Conservation (phyloP, 2,888 invertebrate genomes). For the Protonemura montana region DNA sequence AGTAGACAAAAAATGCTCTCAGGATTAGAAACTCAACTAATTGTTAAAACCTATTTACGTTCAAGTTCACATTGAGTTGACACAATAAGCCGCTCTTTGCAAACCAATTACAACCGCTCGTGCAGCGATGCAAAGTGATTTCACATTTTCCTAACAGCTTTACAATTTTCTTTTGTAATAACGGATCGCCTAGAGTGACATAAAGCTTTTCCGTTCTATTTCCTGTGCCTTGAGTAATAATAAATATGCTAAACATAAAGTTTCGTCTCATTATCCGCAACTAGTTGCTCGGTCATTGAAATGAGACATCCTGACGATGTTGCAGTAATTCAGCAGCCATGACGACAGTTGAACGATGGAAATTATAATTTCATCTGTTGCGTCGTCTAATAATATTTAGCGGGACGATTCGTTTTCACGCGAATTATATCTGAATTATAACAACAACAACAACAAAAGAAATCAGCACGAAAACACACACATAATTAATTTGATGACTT, state of each 20-base stretch:
- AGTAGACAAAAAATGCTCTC: neutral
- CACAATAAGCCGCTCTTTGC: neutral
- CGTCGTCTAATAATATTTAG: too few species aligned
- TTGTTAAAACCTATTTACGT: neutral
- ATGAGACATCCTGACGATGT: too few species aligned
- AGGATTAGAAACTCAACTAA: neutral
- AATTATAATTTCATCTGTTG: too few species aligned
- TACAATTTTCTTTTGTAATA: neutral
- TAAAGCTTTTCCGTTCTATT: neutral
- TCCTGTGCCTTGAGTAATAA: neutral
- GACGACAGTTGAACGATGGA: too few species aligned
- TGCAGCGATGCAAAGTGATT: neutral
- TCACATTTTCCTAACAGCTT: neutral
- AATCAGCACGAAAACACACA: too few species aligned
- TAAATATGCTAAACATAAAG: neutral
- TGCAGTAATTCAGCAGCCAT: too few species aligned
- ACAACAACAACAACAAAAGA: too few species aligned
- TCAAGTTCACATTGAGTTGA: neutral
- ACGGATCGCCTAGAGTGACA: neutral
- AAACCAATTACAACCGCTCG: neutral
- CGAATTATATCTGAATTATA: too few species aligned
- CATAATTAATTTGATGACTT: too few species aligned
- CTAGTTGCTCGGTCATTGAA: too few species aligned
- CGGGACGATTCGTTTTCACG: too few species aligned
- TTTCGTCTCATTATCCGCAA: neutral